phyloP scores from a whole-genome alignment of 2,888 invertebrate genomes.

The Xylophagus ater region DNA sequence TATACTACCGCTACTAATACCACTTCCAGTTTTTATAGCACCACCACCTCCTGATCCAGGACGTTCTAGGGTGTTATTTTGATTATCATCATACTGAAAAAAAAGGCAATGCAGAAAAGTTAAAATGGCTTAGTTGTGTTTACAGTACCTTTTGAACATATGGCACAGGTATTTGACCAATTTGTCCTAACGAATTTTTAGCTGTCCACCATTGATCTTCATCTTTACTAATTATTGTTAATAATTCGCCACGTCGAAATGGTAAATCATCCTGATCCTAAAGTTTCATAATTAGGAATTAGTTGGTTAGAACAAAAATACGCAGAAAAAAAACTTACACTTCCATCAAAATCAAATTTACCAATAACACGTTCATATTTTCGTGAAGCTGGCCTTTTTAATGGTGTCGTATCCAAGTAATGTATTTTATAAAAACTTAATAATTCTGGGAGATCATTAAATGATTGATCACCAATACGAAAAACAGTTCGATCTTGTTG shows the following conservation, averaged over 20 bases:
- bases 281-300: conserved; percentile 3
- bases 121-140: too few species aligned
- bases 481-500: conserved; percentile 72
- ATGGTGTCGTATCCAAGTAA: conserved; percentile 90
- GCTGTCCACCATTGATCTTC: too few species aligned
- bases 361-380: conserved; percentile 75
- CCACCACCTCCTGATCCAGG: too few species aligned
- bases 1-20: too few species aligned
- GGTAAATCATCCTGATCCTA: conserved; percentile 93
- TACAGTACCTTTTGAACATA: conserved; percentile 87
- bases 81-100: too few species aligned
- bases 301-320: background rate
- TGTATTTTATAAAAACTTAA: conserved; percentile 91
- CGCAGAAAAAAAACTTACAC: conserved; percentile 47
- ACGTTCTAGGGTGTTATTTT: too few species aligned
- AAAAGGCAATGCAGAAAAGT: too few species aligned
- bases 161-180: conserved; percentile 92
- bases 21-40: too few species aligned
- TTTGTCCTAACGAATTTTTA: conserved; percentile 70
- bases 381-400: conserved; percentile 72
- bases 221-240: conserved; percentile 85
- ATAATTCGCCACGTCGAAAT: conserved; percentile 85
- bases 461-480: conserved; percentile 90
- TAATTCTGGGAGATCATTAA: conserved; percentile 81
- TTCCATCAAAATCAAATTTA: conserved; percentile 89